These are phyloP conservation scores for Alca torda DNA, from an alignment of 2,797 vertebrate genomes.

Conservation along the genomic window DNA sequence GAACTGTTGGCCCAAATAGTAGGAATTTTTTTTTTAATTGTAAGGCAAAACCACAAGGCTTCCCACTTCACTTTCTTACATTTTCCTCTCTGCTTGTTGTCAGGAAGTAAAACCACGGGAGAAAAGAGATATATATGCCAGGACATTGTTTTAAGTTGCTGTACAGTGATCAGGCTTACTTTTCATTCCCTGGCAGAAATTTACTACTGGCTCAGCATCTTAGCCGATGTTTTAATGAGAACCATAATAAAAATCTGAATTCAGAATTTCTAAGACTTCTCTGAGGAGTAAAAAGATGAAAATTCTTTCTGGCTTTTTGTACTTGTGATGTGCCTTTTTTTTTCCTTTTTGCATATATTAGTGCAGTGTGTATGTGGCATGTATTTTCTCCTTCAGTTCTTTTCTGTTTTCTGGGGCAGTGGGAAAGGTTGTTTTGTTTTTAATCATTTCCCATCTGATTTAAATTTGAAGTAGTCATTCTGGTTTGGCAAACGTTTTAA, in stretches of 20 bases:
- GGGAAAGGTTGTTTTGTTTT: conserved; percentile 6
- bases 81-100: conserved; percentile 29
- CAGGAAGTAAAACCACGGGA: not conserved
- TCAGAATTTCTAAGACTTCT: not conserved
- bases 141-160: conserved; percentile 20
- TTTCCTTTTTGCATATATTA: not conserved
- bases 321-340: not conserved
- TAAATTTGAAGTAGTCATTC: conserved; percentile 46
- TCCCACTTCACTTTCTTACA: not conserved
- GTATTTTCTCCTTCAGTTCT: not conserved
- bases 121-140: not conserved
- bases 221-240: not conserved
- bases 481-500: not conserved
- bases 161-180: not conserved
- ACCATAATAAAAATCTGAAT: not conserved
- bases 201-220: not conserved
- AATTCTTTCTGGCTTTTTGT: not conserved
- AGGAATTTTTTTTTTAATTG: not conserved
- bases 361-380: not conserved
- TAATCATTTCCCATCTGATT: conserved; percentile 28
- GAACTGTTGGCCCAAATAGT: not conserved
- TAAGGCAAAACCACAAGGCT: not conserved
- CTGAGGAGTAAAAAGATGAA: not conserved
- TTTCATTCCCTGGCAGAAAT: conserved; percentile 1
- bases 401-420: not conserved